Base-by-base conservation (phyloP, 1,140 invertebrate species). In the Zelostemma sp. region DNA sequence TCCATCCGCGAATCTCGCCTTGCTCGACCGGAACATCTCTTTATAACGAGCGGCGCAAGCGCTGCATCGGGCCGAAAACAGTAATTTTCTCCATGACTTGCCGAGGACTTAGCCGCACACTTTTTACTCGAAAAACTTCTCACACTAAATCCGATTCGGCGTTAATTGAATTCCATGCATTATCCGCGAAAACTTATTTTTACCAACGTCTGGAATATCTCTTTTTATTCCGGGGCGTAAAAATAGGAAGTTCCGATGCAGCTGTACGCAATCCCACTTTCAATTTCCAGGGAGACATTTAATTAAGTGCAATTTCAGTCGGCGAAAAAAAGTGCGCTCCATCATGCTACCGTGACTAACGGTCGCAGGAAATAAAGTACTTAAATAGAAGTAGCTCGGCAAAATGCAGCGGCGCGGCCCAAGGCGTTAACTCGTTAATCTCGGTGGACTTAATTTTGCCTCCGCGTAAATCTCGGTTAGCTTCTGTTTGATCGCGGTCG, bases 371-470 rank as follows among this genome's bases (percentile, higher is more conserved):
- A 60, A 53, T 33, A 51, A 60, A 65, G 68, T 68, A 59, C 65
- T 66, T 60, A 50, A 73, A 68, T 72, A 61, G 64, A 68, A 68
- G 63, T 72, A 45, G 69, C 51, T 55, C 18, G 54, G 11, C 5
- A 31, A 11, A 11, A 31, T 31, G 28, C 5, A 40, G 14, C 5
- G 41, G 58, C 53, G 68, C 59, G 64, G 64, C 60, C 57, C 64
- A 28, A 50, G 54, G 70, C 70, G 70, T 72, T 72, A 68, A 72
- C 70, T 72, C 69, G 69, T 72, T 72, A 72, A 72, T 68, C 69
- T 72, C 69, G 45, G 57, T 60, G 53, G 64, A 65, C 69, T 72
- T 68, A 72, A 72, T 72, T 68, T 72, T 46, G 53, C 57, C 60
- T 53, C 14, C 56, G 69, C 64, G 69, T 72, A 72, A 72, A 72